A percentile compares a stretch with the other conserved stretches of the same genome.
Conservation (phyloP, 2,113 vertebrate genomes). For the Syngnathus typhle region DNA sequence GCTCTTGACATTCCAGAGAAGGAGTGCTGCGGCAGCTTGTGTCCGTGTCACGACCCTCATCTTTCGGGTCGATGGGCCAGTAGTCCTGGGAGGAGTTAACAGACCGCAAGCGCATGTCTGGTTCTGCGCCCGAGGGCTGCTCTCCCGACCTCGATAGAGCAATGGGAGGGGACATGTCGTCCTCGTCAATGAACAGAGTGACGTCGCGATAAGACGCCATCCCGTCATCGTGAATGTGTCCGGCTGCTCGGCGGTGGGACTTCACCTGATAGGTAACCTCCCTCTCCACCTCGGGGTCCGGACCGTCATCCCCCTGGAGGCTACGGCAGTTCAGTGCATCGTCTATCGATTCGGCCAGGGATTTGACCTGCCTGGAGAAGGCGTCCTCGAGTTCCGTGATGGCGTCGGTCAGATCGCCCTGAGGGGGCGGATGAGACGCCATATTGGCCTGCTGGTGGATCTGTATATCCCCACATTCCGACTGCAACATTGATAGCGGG, state of each 20-base stretch:
- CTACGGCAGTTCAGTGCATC: conserved; percentile 94
- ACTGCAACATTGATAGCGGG: conserved; percentile 74
- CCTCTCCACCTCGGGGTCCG: conserved; percentile 70
- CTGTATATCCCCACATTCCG: conserved; percentile 75
- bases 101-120: conserved; percentile 77
- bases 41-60: conserved; percentile 83
- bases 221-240: conserved; percentile 81
- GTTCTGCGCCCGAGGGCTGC: conserved; percentile 80
- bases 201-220: conserved; percentile 92
- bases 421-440: conserved; percentile 72
- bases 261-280: conserved; percentile 69
- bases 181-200: conserved; percentile 94
- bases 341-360: conserved; percentile 92
- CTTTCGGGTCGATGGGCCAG: conserved; percentile 88
- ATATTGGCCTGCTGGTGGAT: conserved; percentile 72
- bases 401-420: conserved; percentile 83
- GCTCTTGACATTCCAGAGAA: conserved; percentile 83
- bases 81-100: conserved; percentile 82
- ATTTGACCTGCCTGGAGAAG: conserved; percentile 95
- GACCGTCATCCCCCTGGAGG: conserved; percentile 81
- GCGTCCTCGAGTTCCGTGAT: conserved; percentile 96
- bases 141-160: conserved; percentile 77
- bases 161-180: conserved; percentile 84
- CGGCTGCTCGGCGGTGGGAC: conserved; percentile 71
- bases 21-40: conserved; percentile 90